phyloP scores from a whole-genome alignment of 2,888 invertebrate genomes.

The Beris morrisii region DNA sequence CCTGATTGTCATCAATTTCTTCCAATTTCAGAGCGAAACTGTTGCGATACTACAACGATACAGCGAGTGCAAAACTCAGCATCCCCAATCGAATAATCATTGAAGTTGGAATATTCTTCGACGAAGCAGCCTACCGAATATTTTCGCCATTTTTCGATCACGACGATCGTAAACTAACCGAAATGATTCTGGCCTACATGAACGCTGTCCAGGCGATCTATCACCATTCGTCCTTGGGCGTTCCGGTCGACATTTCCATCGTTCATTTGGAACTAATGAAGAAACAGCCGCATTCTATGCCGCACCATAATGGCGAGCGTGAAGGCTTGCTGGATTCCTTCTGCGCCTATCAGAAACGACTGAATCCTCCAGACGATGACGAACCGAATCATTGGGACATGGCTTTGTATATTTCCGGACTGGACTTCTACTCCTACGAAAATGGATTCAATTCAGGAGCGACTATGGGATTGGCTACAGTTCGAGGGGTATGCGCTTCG shows the following conservation, averaged over 20 bases:
- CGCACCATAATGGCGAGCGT: conserved; percentile 68
- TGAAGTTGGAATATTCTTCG: conserved; percentile 74
- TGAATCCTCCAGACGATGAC: conserved; percentile 68
- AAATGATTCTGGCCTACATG: conserved; percentile 77
- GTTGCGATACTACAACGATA: too few relatives aligned
- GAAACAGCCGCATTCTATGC: conserved; percentile 64
- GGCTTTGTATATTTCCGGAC: conserved; percentile 76
- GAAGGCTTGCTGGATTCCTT: conserved; percentile 71
- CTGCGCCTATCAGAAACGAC: conserved; percentile 68
- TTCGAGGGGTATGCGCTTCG: conserved; percentile 73
- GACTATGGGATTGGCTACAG: conserved; percentile 82
- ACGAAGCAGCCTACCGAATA: conserved; percentile 70
- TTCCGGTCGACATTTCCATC: conserved; percentile 66
- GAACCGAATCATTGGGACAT: conserved; percentile 80
- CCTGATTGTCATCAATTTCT: too few relatives aligned
- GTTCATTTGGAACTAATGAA: conserved; percentile 72
- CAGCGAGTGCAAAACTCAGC: neutral
- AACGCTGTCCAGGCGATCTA: conserved; percentile 81
- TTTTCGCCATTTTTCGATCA: conserved; percentile 69
- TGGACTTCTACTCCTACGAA: conserved; percentile 58
- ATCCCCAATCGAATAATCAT: conserved; percentile 45
- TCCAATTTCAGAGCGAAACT: too few relatives aligned
- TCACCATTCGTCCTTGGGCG: conserved; percentile 72
- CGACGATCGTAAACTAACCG: conserved; percentile 66
- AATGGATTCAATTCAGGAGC: conserved; percentile 70